Percentiles rank a stretch among this genome's conserved stretches.
Evolutionary conservation across 2,113 vertebrate genomes (phyloP).

Genomic region (Tragelaphus imberbis): DNA sequence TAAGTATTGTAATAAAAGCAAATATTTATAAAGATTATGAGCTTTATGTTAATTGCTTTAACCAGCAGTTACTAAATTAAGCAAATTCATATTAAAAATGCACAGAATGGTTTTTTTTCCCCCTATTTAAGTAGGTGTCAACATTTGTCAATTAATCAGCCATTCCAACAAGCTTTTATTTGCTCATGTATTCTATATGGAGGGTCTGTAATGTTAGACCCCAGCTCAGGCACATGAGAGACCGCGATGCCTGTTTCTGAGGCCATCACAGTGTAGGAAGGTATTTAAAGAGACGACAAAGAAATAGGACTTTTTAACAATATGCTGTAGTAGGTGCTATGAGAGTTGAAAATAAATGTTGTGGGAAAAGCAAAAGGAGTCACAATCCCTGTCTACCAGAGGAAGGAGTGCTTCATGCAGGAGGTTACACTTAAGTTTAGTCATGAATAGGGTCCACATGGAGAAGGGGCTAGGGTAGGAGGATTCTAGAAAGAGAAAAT

Average conservation of each 20-base stretch:
- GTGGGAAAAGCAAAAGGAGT: background rate
- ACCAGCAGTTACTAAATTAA: background rate
- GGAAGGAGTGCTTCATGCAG: background rate
- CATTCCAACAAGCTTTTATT: background rate
- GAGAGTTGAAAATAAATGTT: background rate
- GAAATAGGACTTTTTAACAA: too few relatives aligned
- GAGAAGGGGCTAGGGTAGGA: background rate
- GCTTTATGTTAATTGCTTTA: background rate
- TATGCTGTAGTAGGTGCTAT: background rate
- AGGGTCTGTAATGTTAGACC: background rate
- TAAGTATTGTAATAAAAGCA: background rate
- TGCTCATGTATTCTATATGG: background rate
- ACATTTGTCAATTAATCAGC: background rate
- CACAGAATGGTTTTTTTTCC: background rate
- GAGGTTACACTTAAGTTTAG: background rate
- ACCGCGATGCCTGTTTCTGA: background rate
- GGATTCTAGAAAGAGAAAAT: background rate
- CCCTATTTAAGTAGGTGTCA: background rate
- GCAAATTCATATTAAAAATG: background rate
- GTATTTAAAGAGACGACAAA: background rate
- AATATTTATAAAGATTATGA: background rate
- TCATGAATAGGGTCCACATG: too few relatives aligned
- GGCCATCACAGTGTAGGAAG: background rate
- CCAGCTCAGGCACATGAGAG: rapidly evolving
- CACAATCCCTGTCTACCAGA: background rate